Percentiles rank a stretch among this genome's conserved stretches.
Conservation (phyloP, 2,113 vertebrate genomes). For the Tychaedon coryphoeus region DNA sequence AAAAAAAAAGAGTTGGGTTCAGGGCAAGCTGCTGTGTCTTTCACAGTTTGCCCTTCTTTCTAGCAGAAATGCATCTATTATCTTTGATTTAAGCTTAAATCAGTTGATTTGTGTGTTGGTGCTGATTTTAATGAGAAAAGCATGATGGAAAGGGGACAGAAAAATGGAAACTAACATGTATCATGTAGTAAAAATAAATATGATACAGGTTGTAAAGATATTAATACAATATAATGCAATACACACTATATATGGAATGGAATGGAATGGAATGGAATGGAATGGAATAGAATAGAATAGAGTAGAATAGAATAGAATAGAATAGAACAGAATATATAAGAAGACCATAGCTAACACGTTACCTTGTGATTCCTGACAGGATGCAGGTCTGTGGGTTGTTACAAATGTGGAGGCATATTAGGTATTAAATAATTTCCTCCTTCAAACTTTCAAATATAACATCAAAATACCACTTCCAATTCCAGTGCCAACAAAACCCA, state of each 20-base stretch:
- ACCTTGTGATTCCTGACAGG: not conserved
- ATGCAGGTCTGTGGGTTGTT: not conserved
- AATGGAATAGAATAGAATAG: not conserved
- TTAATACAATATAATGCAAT: not conserved
- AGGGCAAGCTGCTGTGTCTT: not conserved
- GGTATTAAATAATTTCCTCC: not conserved
- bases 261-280: not conserved
- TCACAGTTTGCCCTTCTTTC: not conserved
- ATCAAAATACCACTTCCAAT: not conserved
- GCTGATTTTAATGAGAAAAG: not conserved
- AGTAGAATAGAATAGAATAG: not conserved
- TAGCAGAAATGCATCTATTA: not conserved
- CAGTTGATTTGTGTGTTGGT: not conserved
- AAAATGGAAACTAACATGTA: not conserved
- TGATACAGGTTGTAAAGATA: not conserved
- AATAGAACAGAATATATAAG: not conserved
- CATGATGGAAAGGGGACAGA: not conserved
- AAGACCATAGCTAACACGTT: not conserved
- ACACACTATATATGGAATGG: not conserved
- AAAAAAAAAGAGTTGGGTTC: not conserved
- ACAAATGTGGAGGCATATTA: not conserved
- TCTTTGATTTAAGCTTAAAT: not conserved
- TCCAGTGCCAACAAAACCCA: rapidly evolving
- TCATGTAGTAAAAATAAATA: not conserved
- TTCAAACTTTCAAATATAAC: not conserved